Evolutionary conservation across 2,888 invertebrate species (phyloP).

Genomic region (Xylota sylvarum): DNA sequence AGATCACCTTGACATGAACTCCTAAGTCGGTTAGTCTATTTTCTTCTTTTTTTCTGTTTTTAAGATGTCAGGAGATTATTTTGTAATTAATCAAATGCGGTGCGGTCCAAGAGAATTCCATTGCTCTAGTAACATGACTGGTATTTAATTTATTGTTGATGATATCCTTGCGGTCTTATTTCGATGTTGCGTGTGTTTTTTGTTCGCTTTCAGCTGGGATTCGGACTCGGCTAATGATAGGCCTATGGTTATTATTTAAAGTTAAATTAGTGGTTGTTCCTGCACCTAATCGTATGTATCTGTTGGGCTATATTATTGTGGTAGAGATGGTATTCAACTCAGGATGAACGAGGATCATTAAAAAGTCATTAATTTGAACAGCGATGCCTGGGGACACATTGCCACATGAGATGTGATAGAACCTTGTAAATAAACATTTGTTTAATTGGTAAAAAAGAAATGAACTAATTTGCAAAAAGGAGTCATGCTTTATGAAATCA

Average conservation of each 20-base stretch:
- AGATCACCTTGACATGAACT: constrained; percentile 38
- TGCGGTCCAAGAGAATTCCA: constrained; percentile 15
- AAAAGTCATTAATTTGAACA: constrained; percentile 68
- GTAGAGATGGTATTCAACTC: constrained; percentile 20
- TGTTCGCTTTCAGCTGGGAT: constrained; percentile 47
- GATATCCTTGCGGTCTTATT: constrained; percentile 65
- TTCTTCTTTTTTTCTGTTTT: background rate
- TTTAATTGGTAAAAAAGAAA: background rate
- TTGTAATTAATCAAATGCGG: constrained; percentile 68
- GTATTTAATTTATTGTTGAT: constrained; percentile 63
- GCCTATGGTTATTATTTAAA: constrained; percentile 68
- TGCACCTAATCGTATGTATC: constrained; percentile 46
- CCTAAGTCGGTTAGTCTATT: constrained; percentile 52
- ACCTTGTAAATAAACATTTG: background rate
- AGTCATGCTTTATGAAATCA: background rate
- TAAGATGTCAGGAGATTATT: constrained; percentile 62
- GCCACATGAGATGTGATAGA: constrained; percentile 9
- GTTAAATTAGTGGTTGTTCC: constrained; percentile 67
- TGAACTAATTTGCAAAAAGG: constrained; percentile 7
- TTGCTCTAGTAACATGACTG: constrained; percentile 66
- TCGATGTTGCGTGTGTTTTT: constrained; percentile 65
- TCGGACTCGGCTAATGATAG: constrained; percentile 65
- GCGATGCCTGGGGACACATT: constrained; percentile 15
- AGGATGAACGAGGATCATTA: constrained; percentile 66
- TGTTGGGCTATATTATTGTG: constrained; percentile 18